Evolutionary conservation across 2,888 invertebrate species (phyloP), one percentile per base, ranked within the genome.

Genomic region (Drosophila mercatorum): DNA sequence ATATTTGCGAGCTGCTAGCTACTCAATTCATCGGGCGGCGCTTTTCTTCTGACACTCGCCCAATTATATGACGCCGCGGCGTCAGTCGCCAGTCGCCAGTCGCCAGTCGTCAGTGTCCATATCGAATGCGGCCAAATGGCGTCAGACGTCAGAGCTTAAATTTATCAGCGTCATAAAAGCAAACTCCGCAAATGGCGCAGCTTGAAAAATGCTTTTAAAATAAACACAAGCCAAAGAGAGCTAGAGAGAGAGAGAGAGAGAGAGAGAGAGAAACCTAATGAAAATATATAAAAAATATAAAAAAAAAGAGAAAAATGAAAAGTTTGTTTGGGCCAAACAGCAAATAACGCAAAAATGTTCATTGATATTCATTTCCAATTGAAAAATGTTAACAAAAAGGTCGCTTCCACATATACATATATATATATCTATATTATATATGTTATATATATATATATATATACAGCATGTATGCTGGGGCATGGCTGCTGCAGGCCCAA

Each of bases 141-240:
- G 17, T 17, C 17, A 51, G 57, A 44, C 57, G 52, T 55, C 68
- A 72, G 59, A 56, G 71, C 62, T 72, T 64, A 59, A 79, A 75
- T 76, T 75, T 84, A 79, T 85, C 75, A 75, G 68, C 28, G 56
- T 57, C 82, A 72, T 79, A 80, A 82, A 84, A 65, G 46, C 12
- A 49, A 60, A 55, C 52, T 41, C 40, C 26, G 22, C 43, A 67
- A 77, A 83, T 74, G 55, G 38, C 62, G 46, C 59, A 72, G 67
- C 68, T 63, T 69, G 38, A 72, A 74, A 74, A 72, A 68, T 59
- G 67, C 62, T 61, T 68, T 60, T 51, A 73, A 72, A 72, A 64
- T 67, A 60, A 64, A 65, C 57, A 31, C 51, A 41, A n/a, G 46
- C 8, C n/a, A 51, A 46, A 38, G 43, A 44, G 22, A 22, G 7